Conservation (phyloP, 2,888 invertebrate genomes). For the Heliconius ismenius region DNA sequence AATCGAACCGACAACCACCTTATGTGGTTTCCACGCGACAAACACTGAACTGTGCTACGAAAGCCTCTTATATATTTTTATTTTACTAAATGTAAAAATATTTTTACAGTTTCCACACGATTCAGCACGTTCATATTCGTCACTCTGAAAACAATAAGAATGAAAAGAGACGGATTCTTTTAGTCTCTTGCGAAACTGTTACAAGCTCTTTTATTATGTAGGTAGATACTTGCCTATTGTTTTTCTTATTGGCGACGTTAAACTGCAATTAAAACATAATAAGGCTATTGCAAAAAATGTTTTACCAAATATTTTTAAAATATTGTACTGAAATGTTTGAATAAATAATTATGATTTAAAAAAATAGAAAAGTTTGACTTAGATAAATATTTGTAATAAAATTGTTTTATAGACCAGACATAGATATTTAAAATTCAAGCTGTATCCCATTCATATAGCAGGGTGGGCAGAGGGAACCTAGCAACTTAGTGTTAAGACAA, state of each 20-base stretch:
- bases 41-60: background rate
- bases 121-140: slow-evolving; percentile 19
- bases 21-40: background rate
- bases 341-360: background rate
- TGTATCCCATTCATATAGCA: no score
- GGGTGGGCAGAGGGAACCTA: no score
- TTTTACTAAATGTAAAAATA: slow-evolving; percentile 1
- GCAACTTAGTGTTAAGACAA: no score
- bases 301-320: background rate
- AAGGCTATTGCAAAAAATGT: slow-evolving; percentile 6
- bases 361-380: background rate
- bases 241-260: slow-evolving; percentile 28
- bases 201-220: slow-evolving; percentile 14
- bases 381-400: no score
- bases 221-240: slow-evolving; percentile 11
- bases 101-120: slow-evolving; percentile 24
- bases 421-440: no score
- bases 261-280: slow-evolving; percentile 30
- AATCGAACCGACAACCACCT: background rate
- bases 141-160: slow-evolving; percentile 27
- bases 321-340: background rate
- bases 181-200: slow-evolving; percentile 25
- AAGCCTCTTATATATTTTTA: background rate
- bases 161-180: slow-evolving; percentile 23
- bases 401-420: no score